Conservation (phyloP, 2,888 invertebrate genomes). For the Hermaeophaga mercurialis region DNA sequence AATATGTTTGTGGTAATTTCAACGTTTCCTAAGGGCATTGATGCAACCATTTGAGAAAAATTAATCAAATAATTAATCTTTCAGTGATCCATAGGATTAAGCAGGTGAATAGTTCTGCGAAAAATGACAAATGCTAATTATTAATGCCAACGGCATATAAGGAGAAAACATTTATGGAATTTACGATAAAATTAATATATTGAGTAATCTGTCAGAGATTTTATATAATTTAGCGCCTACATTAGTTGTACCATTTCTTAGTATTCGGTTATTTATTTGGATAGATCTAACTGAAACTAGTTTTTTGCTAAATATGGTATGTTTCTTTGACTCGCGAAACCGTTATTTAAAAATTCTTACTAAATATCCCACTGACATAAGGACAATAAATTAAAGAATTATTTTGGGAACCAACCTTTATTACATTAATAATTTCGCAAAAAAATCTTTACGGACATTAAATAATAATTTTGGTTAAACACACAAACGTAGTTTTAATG, state of each 20-base stretch:
- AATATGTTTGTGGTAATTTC: neutral
- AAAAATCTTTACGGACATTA: too few relatives aligned
- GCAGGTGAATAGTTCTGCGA: neutral
- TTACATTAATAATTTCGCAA: too few relatives aligned
- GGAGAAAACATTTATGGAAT: slow-evolving; percentile 1
- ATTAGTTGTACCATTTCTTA: neutral
- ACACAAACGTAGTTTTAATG: too few relatives aligned
- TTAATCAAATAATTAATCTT: neutral
- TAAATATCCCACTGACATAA: too few relatives aligned
- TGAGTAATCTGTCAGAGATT: neutral
- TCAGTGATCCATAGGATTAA: neutral
- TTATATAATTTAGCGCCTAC: neutral
- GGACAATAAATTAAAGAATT: too few relatives aligned
- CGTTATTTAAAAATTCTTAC: neutral
- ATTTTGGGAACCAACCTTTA: too few relatives aligned
- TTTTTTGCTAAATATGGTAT: slow-evolving; percentile 1
- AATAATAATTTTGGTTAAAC: too few relatives aligned
- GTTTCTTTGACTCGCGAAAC: neutral
- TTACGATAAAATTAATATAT: neutral
- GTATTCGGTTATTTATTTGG: neutral
- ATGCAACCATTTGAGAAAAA: neutral
- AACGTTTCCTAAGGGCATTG: neutral
- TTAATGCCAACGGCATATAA: neutral
- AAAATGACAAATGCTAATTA: slow-evolving; percentile 1
- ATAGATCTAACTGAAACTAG: neutral